phyloP scores from a whole-genome alignment of 2,113 vertebrate genomes.

The Brachionichthys hirsutus region DNA sequence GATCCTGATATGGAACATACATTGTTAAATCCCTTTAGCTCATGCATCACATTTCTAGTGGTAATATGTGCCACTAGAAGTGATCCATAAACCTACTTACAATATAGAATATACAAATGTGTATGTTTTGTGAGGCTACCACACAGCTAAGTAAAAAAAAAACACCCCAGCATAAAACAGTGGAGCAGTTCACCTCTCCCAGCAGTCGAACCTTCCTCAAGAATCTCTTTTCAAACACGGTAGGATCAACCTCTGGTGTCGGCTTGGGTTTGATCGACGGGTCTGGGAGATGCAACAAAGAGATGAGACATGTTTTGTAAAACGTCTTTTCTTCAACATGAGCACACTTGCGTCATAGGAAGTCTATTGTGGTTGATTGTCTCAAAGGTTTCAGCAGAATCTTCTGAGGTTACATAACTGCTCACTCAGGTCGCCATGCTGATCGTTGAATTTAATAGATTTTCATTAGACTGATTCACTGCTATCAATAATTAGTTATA shows the following conservation, averaged over 20 bases:
- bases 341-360: slow-evolving; percentile 40
- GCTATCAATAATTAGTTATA: neutral
- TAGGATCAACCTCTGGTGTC: slow-evolving; percentile 85
- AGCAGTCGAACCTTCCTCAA: slow-evolving; percentile 87
- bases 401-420: slow-evolving; percentile 25
- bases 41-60: too few species aligned
- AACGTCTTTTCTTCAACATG: slow-evolving; percentile 1
- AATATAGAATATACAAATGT: neutral
- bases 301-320: neutral
- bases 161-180: neutral
- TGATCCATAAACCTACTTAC: too few species aligned
- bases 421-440: slow-evolving; percentile 11
- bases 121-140: too few species aligned
- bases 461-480: neutral
- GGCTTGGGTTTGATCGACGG: slow-evolving; percentile 76
- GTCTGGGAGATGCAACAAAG: slow-evolving; percentile 53
- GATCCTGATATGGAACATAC: too few species aligned
- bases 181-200: slow-evolving; percentile 84
- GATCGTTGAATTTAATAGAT: neutral
- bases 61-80: too few species aligned
- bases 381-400: slow-evolving; percentile 17
- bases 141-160: neutral
- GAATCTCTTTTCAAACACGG: slow-evolving; percentile 93
- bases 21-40: neutral
- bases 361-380: slow-evolving; percentile 40